phyloP scores from a whole-genome alignment of 2,888 invertebrate species.

The Dynastes tityus region DNA sequence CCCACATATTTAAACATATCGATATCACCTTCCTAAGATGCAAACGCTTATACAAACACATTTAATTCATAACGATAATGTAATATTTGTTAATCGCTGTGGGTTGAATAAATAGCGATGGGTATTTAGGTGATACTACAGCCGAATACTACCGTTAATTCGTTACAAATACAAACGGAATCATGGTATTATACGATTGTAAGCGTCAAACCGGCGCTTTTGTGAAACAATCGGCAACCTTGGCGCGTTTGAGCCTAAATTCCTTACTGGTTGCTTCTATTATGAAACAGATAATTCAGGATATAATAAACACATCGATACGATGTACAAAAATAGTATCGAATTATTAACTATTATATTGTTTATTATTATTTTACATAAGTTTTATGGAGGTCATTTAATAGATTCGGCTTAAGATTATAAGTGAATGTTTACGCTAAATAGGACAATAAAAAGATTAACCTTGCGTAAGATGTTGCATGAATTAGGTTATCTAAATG shows the following conservation, averaged over 20 bases:
- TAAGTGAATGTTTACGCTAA: neutral
- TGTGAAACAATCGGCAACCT: slow-evolving; percentile 3
- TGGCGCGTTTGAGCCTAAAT: neutral
- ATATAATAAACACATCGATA: slow-evolving; percentile 8
- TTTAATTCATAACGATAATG: neutral
- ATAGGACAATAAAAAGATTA: neutral
- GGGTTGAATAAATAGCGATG: neutral
- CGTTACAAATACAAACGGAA: neutral
- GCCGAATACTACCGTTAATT: no score
- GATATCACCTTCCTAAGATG: no score
- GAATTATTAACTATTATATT: neutral
- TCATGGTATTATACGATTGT: slow-evolving; percentile 6
- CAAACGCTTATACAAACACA: no score
- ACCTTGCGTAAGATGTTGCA: no score
- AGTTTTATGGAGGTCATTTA: slow-evolving; percentile 4
- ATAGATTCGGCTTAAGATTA: neutral
- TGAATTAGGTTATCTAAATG: neutral
- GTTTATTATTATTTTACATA: slow-evolving; percentile 4
- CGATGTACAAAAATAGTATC: slow-evolving; percentile 14
- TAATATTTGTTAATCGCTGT: neutral
- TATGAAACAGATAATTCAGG: neutral
- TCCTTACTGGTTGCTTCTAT: neutral
- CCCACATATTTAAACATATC: no score
- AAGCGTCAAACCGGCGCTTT: neutral
- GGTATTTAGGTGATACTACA: neutral